phyloP scores from a whole-genome alignment of 2,888 invertebrate species.

The Xestia rhomboidea region DNA sequence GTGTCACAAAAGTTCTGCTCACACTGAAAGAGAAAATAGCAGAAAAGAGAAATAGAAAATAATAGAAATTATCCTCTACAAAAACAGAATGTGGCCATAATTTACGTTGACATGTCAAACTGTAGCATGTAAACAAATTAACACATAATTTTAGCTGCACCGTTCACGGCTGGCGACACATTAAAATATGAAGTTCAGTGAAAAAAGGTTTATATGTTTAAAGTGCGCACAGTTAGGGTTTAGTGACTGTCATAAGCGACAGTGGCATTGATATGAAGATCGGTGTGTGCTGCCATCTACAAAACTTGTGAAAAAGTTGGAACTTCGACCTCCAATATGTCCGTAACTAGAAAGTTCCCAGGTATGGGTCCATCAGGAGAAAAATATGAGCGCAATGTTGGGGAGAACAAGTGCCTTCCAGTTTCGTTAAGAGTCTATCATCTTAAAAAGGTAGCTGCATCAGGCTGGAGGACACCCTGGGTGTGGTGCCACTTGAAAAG shows the following conservation, averaged over 20 bases:
- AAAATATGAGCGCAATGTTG: too few species aligned
- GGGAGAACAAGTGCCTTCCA: too few species aligned
- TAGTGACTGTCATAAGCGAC: neutral
- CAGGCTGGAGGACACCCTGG: too few species aligned
- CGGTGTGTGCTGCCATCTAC: neutral
- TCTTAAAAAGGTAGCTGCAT: too few species aligned
- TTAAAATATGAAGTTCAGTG: slow-evolving; percentile 53
- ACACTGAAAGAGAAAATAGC: slow-evolving; percentile 51
- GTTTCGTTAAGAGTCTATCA: too few species aligned
- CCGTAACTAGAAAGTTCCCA: too few species aligned
- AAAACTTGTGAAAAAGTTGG: too few species aligned
- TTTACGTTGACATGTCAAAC: slow-evolving; percentile 59
- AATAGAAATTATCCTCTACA: slow-evolving; percentile 57
- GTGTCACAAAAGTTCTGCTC: slow-evolving; percentile 34
- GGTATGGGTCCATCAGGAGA: too few species aligned
- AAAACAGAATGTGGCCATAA: slow-evolving; percentile 58
- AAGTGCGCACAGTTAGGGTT: neutral
- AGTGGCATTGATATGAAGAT: neutral
- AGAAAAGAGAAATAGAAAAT: too few species aligned
- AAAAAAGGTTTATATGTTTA: slow-evolving; percentile 30
- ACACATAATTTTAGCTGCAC: slow-evolving; percentile 63
- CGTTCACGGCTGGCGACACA: slow-evolving; percentile 47
- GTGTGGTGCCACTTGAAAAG: too few species aligned
- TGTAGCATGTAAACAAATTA: slow-evolving; percentile 63
- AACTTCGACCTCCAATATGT: too few species aligned